Evolutionary conservation across 1,140 invertebrate genomes (phyloP).

Genomic region (Adelges cooleyi): DNA sequence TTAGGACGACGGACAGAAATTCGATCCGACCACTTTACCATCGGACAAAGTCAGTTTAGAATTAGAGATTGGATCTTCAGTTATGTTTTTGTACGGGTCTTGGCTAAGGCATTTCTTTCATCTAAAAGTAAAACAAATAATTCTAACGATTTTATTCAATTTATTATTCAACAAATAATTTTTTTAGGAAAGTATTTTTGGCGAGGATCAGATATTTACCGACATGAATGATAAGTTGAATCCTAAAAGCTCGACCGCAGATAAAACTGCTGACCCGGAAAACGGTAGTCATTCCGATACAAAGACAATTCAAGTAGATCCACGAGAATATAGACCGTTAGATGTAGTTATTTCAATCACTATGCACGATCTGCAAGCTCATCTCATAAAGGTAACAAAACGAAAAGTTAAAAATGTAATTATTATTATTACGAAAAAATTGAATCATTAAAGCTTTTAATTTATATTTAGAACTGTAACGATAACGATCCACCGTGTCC

Average conservation of each 20-base stretch:
- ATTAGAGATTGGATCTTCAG: constrained; percentile 84
- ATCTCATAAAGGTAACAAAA: constrained; percentile 73
- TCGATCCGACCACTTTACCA: constrained; percentile 71
- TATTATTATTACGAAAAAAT: constrained; percentile 4
- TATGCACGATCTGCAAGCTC: constrained; percentile 88
- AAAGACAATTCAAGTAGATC: constrained; percentile 62
- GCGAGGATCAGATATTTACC: constrained; percentile 84
- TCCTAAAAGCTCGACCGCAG: constrained; percentile 31
- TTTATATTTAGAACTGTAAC: constrained; percentile 59
- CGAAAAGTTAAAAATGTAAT: no score
- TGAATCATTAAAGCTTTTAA: neutral
- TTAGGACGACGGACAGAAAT: constrained; percentile 54
- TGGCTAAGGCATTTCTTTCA: constrained; percentile 77
- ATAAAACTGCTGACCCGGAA: constrained; percentile 21
- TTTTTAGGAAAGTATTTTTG: constrained; percentile 83
- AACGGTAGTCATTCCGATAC: constrained; percentile 42
- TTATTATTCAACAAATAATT: neutral
- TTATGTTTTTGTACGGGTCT: constrained; percentile 78
- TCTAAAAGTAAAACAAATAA: constrained; percentile 50
- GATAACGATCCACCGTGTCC: constrained; percentile 81
- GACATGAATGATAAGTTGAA: constrained; percentile 53
- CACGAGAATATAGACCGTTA: constrained; percentile 72
- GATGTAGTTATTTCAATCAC: constrained; percentile 87
- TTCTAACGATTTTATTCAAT: no score
- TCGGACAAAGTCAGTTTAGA: constrained; percentile 83